These are phyloP conservation scores for Crocodylus rhombifer DNA, from an alignment of 2,797 vertebrate genomes.

Conservation along the genomic window DNA sequence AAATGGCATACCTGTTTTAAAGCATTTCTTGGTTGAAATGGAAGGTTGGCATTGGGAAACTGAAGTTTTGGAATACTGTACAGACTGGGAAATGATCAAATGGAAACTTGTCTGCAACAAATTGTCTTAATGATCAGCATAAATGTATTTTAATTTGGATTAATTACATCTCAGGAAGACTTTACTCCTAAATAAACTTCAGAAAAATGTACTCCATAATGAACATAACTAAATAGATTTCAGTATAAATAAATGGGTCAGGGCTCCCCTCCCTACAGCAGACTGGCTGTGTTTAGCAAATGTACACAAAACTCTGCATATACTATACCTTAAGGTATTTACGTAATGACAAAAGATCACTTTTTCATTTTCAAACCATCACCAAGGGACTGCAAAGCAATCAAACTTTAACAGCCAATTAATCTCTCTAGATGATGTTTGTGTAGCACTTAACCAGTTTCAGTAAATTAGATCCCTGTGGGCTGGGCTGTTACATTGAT, in stretches of 20 bases:
- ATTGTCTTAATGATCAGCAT: slow-evolving; percentile 65
- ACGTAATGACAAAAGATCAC: slow-evolving; percentile 61
- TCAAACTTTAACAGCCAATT: slow-evolving; percentile 79
- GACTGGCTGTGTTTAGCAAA: slow-evolving; percentile 59
- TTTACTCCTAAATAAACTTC: slow-evolving; percentile 65
- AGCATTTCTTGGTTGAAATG: not conserved
- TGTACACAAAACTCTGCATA: slow-evolving; percentile 57
- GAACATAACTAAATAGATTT: slow-evolving; percentile 60
- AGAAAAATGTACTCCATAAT: slow-evolving; percentile 64
- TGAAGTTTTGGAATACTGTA: slow-evolving; percentile 2
- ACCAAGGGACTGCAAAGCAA: slow-evolving; percentile 75
- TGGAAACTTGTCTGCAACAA: slow-evolving; percentile 60
- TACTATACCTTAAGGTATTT: slow-evolving; percentile 60
- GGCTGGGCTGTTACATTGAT: slow-evolving; percentile 68
- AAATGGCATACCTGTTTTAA: not conserved
- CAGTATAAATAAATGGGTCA: slow-evolving; percentile 53
- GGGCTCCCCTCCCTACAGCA: slow-evolving; percentile 23
- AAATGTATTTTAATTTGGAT: slow-evolving; percentile 73
- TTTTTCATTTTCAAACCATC: slow-evolving; percentile 72
- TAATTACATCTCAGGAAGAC: slow-evolving; percentile 65
- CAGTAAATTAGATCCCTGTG: slow-evolving; percentile 75
- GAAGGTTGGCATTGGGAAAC: slow-evolving; percentile 15
- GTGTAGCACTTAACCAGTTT: slow-evolving; percentile 74
- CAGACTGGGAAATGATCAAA: slow-evolving; percentile 64
- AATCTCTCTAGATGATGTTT: slow-evolving; percentile 79